Evolutionary conservation across 2,113 vertebrate genomes (phyloP), one percentile per base, ranked within the genome.

Genomic region (Aegithalos caudatus): DNA sequence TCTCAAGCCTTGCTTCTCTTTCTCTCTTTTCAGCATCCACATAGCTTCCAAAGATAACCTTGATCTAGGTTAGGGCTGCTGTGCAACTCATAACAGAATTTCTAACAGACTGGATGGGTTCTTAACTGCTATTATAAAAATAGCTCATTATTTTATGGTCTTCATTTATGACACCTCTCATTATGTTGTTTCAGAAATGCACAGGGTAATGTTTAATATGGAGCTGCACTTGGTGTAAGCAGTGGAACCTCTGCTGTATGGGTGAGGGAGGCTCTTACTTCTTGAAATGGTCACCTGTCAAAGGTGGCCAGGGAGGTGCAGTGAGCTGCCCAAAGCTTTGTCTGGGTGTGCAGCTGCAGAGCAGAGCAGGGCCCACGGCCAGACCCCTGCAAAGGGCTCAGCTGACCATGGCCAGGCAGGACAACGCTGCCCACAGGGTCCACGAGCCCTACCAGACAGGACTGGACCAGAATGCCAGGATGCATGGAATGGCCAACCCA

Each of bases 111-210:
- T 57, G 65, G 33, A 57, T 64, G 16, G 1, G 22, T 57, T 64
- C 84, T 78, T 87, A 87, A 76, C 65, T 33, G 45, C 29, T 45
- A 8, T 51, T 81, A 56, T 72, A 85, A 91, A 82, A 94, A 50
- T 23, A 86, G 13, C n/a, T 69, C 45, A 7, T 27, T 83, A 33
- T 70, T 94, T 94, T 80, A 76, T 47, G 50, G 25, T 33, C 35
- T 53, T 73, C 70, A 82, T 90, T 93, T 66, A 54, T 70, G 57
- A 19, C 33, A 20, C 18, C 67, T 56, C 47, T 88, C 38, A 31
- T 67, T 40, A 69, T 1, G 2, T 22, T 57, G 45, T 80, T 92
- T 83, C n/a, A 77, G 71, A 88, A 85, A 50, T 15, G 35, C 23
- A 11, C 1, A 7, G 22, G 17, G 50, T n/a, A 21, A 65, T 4